Base-by-base conservation (phyloP, 2,113 vertebrate species). In the Aplodontia rufa region DNA sequence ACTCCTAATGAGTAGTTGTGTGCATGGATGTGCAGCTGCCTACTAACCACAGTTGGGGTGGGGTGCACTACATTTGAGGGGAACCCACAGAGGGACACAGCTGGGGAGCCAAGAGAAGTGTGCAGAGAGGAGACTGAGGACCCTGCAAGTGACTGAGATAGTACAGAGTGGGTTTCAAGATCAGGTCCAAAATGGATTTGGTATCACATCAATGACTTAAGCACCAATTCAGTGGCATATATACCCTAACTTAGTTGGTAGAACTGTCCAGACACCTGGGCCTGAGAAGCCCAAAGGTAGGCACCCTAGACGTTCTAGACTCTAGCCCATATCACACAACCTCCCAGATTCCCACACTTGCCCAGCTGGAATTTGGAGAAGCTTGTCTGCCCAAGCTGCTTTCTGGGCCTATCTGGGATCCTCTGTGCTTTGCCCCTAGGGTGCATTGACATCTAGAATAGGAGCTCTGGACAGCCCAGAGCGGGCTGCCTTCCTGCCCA, bases 311-410 rank as follows among this genome's bases (percentile, higher is more conserved):
- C 6, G 17, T 35, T 20, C 20, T 58, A n/a, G 42, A 80, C 28
- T 37, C 30, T 66, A n/a, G 32, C 62, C 13, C 37, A 51, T 42
- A n/a, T 28, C 19, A 64, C 35, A 42, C 32, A 81, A 42, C n/a
- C 28, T 42, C 3, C 7, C 8, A 40, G 16, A 0, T 4, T 64
- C 53, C 45, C 22, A 10, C 30, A 40, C 20, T 5, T 7, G 26
- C 47, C 42, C 12, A 62, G 30, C 4, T 17, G 47, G 24, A 53
- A 42, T 4, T 42, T 35, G n/a, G 2, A 28, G 26, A 62, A 20
- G n/a, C 2, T 2, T 24, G 2, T 58, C 11, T 14, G 5, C 24
- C 22, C 17, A 47, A 49, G 20, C 10, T 22, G 2, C 5, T 30
- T 16, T 45, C 7, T 45, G 35, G 24, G 11, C 7, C 62, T 4